A percentile compares a stretch with the other conserved stretches of the same genome.
Conservation (phyloP, 1,140 invertebrate genomes). For the Aphelenchoides besseyi region DNA sequence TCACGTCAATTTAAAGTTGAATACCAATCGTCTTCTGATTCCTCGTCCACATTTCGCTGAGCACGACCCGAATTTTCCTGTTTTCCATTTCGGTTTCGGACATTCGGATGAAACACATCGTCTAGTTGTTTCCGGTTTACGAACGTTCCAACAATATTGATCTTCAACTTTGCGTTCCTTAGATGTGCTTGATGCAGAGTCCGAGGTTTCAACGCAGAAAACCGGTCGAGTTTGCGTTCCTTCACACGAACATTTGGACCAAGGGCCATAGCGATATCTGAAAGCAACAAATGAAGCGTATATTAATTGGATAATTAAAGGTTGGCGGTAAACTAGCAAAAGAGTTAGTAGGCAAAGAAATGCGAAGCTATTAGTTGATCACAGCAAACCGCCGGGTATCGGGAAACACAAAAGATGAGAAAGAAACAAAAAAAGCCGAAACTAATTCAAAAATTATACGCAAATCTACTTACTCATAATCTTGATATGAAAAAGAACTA, state of each 20-base stretch:
- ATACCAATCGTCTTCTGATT: constrained; percentile 63
- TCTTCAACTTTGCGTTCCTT: constrained; percentile 46
- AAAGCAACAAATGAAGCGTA: constrained; percentile 15
- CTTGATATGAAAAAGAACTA: constrained; percentile 7
- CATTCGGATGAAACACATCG: neutral
- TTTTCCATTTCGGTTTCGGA: neutral
- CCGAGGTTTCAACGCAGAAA: constrained; percentile 48
- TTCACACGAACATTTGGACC: constrained; percentile 77
- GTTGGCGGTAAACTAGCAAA: constrained; percentile 17
- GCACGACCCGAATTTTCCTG: constrained; percentile 59
- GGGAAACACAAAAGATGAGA: no score
- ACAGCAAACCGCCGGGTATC: constrained; percentile 62
- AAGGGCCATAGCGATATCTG: constrained; percentile 73
- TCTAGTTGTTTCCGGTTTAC: constrained; percentile 29
- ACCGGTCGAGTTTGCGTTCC: constrained; percentile 32
- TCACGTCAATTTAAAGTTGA: constrained; percentile 2
- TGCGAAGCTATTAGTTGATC: constrained; percentile 47
- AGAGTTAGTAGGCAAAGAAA: neutral
- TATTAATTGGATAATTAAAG: neutral
- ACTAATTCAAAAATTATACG: constrained; percentile 15
- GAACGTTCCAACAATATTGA: constrained; percentile 40
- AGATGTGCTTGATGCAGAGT: constrained; percentile 1
- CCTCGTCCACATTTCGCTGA: constrained; percentile 67
- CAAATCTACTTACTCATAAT: constrained; percentile 14
- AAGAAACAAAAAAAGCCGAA: constrained; percentile 12